These are phyloP conservation scores for Thamnophis elegans DNA, from an alignment of 2,797 vertebrate species.

Conservation along the genomic window DNA sequence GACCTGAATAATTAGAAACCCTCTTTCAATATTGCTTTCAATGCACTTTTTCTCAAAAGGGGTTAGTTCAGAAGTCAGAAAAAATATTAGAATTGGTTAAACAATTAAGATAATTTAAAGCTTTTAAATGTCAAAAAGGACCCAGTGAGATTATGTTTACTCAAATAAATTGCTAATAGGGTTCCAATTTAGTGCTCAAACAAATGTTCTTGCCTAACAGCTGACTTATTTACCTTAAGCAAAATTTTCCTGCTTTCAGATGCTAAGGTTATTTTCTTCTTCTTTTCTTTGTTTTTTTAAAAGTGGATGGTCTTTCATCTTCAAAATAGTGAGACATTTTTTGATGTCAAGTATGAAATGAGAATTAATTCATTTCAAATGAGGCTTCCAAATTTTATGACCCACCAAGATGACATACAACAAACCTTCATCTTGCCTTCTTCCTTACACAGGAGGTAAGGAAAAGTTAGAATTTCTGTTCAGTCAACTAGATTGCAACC, in stretches of 20 bases:
- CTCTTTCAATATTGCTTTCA: not conserved
- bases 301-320: not conserved
- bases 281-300: no score
- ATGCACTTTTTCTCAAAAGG: not conserved
- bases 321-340: not conserved
- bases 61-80: not conserved
- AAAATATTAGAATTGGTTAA: not conserved
- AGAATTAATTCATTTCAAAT: not conserved
- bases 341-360: not conserved
- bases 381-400: not conserved
- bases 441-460: not conserved
- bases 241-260: not conserved
- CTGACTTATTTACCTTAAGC: not conserved
- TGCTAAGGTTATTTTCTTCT: not conserved
- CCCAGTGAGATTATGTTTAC: not conserved
- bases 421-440: not conserved
- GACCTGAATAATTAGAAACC: not conserved
- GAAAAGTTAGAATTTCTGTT: not conserved
- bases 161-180: not conserved
- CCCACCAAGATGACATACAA: not conserved
- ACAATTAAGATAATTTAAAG: not conserved
- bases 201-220: conserved; percentile 8
- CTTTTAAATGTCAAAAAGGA: not conserved
- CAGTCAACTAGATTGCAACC: not conserved
- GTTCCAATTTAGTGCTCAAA: not conserved